Percentiles rank a stretch among this genome's conserved stretches.
phyloP scores from a whole-genome alignment of 2,888 invertebrate genomes.

The Schizotus pectinicornis region DNA sequence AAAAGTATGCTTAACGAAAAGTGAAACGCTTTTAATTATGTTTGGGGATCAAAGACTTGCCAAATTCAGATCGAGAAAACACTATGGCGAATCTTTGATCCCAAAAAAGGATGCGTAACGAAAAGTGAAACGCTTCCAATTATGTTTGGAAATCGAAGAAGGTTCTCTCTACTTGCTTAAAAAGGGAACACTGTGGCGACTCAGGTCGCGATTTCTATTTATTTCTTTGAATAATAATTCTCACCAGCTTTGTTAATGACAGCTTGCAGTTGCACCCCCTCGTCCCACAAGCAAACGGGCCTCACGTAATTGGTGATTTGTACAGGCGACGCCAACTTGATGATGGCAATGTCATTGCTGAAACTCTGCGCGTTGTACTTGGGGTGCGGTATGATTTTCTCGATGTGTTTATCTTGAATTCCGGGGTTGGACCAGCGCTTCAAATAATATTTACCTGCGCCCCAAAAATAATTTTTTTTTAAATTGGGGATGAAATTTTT shows the following conservation, averaged over 20 bases:
- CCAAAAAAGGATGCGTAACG: no score
- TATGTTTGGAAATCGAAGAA: neutral
- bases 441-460: conserved; percentile 54
- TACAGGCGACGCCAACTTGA: conserved; percentile 45
- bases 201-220: no score
- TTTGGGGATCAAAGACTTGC: neutral
- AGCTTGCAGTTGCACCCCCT: conserved; percentile 34
- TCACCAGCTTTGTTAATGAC: conserved; percentile 46
- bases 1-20: no score
- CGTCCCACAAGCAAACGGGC: conserved; percentile 53
- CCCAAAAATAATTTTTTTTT: conserved; percentile 2
- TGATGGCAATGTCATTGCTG: conserved; percentile 51
- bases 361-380: conserved; percentile 49
- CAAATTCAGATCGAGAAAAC: no score
- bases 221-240: no score
- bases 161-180: neutral
- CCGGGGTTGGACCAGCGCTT: conserved; percentile 53
- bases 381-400: conserved; percentile 49
- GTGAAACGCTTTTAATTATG: no score
- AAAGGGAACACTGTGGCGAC: neutral
- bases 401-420: conserved; percentile 52
- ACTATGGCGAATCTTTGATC: no score
- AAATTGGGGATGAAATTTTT: neutral
- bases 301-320: conserved; percentile 52
- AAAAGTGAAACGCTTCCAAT: no score